Conservation (phyloP, 2,888 invertebrate genomes). For the Lumbricus terrestris region DNA sequence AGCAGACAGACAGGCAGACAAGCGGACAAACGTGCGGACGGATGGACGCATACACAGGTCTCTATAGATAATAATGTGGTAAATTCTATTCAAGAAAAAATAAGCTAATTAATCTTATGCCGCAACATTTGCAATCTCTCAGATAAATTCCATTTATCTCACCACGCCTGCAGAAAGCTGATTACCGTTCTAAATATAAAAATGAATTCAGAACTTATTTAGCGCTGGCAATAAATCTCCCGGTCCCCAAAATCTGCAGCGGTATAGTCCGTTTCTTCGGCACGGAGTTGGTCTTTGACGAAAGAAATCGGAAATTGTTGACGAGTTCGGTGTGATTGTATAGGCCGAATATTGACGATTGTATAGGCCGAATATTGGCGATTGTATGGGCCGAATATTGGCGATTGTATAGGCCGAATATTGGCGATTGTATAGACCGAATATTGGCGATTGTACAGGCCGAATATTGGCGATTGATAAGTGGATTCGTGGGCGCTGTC, state of each 20-base stretch:
- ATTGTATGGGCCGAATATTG: too few species aligned
- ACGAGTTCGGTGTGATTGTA: neutral
- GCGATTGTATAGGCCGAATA: too few species aligned
- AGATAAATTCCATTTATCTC: neutral
- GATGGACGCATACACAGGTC: too few species aligned
- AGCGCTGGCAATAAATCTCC: neutral
- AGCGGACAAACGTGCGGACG: too few species aligned
- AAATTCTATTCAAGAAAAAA: neutral
- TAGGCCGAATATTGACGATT: neutral
- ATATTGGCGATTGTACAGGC: neutral
- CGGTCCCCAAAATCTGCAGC: neutral
- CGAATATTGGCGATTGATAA: neutral
- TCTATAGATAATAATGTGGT: neutral
- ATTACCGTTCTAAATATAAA: neutral
- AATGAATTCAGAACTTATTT: neutral
- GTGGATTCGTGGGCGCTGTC: neutral
- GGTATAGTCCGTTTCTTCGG: neutral
- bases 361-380: too few species aligned
- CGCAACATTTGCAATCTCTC: neutral
- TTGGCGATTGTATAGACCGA: too few species aligned
- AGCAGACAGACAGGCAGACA: too few species aligned
- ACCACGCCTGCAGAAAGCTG: neutral
- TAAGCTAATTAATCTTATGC: neutral
- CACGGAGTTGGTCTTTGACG: neutral
- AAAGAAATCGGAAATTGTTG: neutral